Percentiles rank a stretch among this genome's conserved stretches.
Evolutionary conservation across 2,797 vertebrate species (phyloP).

Genomic region (Arnoldichthys spilopterus): DNA sequence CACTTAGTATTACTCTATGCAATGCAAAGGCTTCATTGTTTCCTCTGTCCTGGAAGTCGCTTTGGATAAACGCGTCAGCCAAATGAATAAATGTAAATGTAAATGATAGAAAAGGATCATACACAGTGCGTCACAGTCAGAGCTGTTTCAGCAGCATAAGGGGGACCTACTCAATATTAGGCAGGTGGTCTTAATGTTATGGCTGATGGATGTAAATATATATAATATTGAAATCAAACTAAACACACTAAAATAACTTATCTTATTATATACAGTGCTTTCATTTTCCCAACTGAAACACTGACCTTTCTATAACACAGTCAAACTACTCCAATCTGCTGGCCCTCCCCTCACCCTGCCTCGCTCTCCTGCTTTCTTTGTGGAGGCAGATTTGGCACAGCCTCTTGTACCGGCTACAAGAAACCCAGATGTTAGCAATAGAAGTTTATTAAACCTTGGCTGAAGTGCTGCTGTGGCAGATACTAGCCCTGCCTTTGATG

Average conservation of each 20-base stretch:
- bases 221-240: slow-evolving; percentile 4
- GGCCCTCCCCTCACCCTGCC: slow-evolving; percentile 65
- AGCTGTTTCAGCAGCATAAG: too few species aligned
- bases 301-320: slow-evolving; percentile 61
- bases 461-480: slow-evolving; percentile 66
- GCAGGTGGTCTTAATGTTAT: too few species aligned
- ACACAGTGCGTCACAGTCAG: too few species aligned
- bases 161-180: too few species aligned
- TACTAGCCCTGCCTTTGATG: slow-evolving; percentile 75
- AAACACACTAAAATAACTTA: neutral
- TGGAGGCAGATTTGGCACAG: slow-evolving; percentile 64
- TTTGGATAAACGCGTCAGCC: too few species aligned
- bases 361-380: slow-evolving; percentile 51
- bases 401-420: slow-evolving; percentile 50
- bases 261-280: slow-evolving; percentile 12
- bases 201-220: too few species aligned
- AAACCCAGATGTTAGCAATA: slow-evolving; percentile 78
- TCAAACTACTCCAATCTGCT: slow-evolving; percentile 55
- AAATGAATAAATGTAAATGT: too few species aligned
- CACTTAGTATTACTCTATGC: too few species aligned
- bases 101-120: too few species aligned
- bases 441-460: slow-evolving; percentile 75
- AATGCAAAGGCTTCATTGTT: too few species aligned
- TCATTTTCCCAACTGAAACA: slow-evolving; percentile 21
- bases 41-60: too few species aligned